These are phyloP conservation scores for Echeneis naucrates DNA, from an alignment of 2,797 vertebrate genomes.

Conservation along the genomic window DNA sequence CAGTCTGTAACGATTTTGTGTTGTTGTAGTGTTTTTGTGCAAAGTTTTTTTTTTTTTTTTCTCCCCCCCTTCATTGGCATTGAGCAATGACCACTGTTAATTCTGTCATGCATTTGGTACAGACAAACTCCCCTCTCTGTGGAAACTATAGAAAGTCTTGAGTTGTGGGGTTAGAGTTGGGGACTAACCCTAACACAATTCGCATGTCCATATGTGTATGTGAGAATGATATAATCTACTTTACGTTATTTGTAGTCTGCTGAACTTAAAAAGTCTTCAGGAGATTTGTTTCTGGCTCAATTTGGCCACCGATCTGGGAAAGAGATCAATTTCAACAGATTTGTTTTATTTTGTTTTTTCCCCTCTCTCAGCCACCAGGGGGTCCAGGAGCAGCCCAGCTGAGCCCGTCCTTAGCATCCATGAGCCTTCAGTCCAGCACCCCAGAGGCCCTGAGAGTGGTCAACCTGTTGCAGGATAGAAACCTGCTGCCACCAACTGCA, in stretches of 20 bases:
- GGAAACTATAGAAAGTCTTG: not conserved
- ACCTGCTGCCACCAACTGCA: slow-evolving; percentile 87
- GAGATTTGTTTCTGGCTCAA: not conserved
- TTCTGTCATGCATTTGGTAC: not conserved
- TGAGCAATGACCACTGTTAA: not conserved
- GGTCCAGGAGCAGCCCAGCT: slow-evolving; percentile 88
- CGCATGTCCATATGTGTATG: too few relatives aligned
- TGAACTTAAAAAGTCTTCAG: too few relatives aligned
- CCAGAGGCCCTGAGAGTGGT: slow-evolving; percentile 91
- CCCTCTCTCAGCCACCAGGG: slow-evolving; percentile 76
- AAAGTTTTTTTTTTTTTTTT: too few relatives aligned
- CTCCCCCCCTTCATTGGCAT: not conserved
- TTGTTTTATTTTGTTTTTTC: not conserved
- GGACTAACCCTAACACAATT: too few relatives aligned
- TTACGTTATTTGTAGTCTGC: too few relatives aligned
- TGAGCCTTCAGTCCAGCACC: slow-evolving; percentile 89
- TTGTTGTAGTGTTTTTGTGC: too few relatives aligned
- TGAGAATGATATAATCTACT: too few relatives aligned
- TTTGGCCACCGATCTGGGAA: not conserved
- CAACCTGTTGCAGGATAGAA: slow-evolving; percentile 97
- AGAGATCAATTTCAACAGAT: not conserved
- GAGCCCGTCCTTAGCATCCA: slow-evolving; percentile 86
- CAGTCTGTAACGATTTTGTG: too few relatives aligned
- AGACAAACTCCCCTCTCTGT: slow-evolving; percentile 1
- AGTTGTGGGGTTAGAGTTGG: too few relatives aligned